Evolutionary conservation across 1,140 invertebrate genomes (phyloP), one percentile per base, ranked within the genome.

Genomic region (Arctopsyche grandis): DNA sequence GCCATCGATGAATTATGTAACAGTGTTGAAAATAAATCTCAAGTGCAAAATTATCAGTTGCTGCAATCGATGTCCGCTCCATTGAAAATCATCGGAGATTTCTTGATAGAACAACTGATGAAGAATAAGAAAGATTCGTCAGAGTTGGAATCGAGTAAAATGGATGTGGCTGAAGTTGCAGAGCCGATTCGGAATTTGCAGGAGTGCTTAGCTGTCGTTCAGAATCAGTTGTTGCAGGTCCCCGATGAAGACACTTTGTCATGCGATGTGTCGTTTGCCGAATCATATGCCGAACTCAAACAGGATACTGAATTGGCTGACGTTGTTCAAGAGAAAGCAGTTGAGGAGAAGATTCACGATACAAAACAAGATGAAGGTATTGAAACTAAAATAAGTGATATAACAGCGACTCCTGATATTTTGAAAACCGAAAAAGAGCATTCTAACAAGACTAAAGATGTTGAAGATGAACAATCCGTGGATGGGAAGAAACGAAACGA

Each of bases 151-250:
- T 21, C 69, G 12, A 43, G 21, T 21, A 71, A 60, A 58, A 12
- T 66, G 19, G 74, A 81, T 69, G 24, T 69, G 12, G 43, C 26
- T 24, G 44, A 60, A 38, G 16, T 82, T 5, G 69, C 26, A 21
- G 79, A 79, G n/a, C 82, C 80, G n/a, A 46, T 81, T 24, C 52
- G 24, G 19, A 75, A 80, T 21, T 75, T 83, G 46, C 73, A 80
- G 75, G 77, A 80, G 48, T 77, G 73, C 58, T 22, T 82, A 48
- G 80, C 76, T 48, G 69, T 74, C 43, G 75, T 80, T 4, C 80
- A 83, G 78, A 78, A 83, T 75, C 71, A 83, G 26, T 38, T 80
- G 19, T 38, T 77, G 0, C 77, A 84, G 44, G 26, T 71, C 0
- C 60, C 29, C 10, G 38, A 76, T 19, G 79, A 77, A 56, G 73